phyloP scores from a whole-genome alignment of 1,140 invertebrate genomes.

The Chironomus tepperi region DNA sequence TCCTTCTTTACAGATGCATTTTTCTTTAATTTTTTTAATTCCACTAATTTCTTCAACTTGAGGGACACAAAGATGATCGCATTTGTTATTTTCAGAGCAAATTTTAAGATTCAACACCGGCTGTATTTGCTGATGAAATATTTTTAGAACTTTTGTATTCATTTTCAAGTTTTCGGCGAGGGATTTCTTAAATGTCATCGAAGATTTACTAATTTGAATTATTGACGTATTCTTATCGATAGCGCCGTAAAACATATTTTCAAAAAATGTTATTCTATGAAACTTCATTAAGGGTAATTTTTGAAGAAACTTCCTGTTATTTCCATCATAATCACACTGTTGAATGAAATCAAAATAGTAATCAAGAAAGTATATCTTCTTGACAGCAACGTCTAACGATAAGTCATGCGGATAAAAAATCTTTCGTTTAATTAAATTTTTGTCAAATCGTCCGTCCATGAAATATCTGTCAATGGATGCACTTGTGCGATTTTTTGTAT shows the following conservation, averaged over 20 bases:
- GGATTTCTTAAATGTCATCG: not conserved
- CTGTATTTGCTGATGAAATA: not conserved
- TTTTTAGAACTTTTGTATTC: not conserved
- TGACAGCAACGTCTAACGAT: conserved; percentile 59
- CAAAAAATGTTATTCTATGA: conserved; percentile 54
- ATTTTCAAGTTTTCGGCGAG: not conserved
- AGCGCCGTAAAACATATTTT: conserved; percentile 48
- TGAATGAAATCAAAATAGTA: conserved; percentile 66
- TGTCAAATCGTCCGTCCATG: conserved; percentile 51
- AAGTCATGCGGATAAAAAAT: conserved; percentile 67
- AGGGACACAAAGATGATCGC: not conserved
- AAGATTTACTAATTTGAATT: not conserved
- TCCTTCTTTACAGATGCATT: not conserved
- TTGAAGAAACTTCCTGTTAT: conserved; percentile 53
- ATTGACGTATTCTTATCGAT: not conserved
- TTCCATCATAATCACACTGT: conserved; percentile 59
- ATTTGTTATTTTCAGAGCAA: not conserved
- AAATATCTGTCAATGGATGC: conserved; percentile 53
- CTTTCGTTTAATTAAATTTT: conserved; percentile 47
- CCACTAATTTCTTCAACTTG: not conserved
- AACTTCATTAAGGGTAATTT: conserved; percentile 49
- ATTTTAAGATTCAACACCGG: not conserved
- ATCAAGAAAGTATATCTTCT: conserved; percentile 71
- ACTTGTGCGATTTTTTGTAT: conserved; percentile 72
- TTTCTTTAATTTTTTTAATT: not conserved